Base-by-base conservation (phyloP, 2,888 invertebrate genomes). In the Trichogramma dendrolimi region DNA sequence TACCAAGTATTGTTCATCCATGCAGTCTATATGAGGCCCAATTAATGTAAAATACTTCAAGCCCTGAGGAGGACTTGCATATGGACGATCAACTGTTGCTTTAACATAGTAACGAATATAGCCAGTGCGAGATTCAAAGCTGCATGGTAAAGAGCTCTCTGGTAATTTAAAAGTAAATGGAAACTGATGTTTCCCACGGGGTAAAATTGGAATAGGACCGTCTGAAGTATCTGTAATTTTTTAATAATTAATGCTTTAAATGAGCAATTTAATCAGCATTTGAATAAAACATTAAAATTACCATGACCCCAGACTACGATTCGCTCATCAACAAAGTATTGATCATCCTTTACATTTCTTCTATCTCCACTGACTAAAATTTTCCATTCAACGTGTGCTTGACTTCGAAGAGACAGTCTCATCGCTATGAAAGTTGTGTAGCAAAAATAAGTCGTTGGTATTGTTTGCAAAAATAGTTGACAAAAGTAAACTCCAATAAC, bases 41-140 rank as follows among this genome's bases (percentile, higher is more conserved):
- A 90, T 87, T 52, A 90, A 82, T 2, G 90, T 89, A 76, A 90
- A 90, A 76, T 90, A 90, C 74, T 90, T 90, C 81, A 89, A 87
- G 8, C 89, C 89, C 74, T 90, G 89, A 0, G 90, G 90, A 1
- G 89, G 88, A 56, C 88, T 89, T 3, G 89, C 88, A 73, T 89
- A 90, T 0, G 90, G 90, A 68, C 90, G 87, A 75, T 90, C 90
- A 54, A 90, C 84, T 4, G 86, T 86, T 40, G 81, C 86, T 81
- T 87, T 87, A 67, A 88, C 84, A 75, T 88, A 90, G 76, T 90
- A 90, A 50, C 90, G 82, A 65, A 90, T 86, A 67, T 85, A 88
- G 63, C 88, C 87, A 52, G 87, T 85, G 73, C 86, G 86, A 72
- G 88, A 88, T 76, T 91, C 90, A 75, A 90, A 88, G 5, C 89